Evolutionary conservation across 2,113 vertebrate species (phyloP), one percentile per base, ranked within the genome.

Genomic region (Xyrauchen texanus): DNA sequence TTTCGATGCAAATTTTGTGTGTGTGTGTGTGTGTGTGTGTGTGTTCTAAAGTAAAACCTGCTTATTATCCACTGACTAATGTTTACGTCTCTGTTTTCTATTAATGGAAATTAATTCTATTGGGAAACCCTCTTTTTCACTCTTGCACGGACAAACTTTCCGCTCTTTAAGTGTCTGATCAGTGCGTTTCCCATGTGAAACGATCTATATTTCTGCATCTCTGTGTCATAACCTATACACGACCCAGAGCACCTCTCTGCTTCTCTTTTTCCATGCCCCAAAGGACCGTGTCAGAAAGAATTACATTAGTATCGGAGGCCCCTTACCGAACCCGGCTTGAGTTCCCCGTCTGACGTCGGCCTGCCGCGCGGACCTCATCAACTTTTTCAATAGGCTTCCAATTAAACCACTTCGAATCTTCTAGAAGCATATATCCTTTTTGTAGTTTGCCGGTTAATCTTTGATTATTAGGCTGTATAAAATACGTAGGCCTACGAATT

Each of bases 241-340:
- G 34, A 47, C 66, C 21, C 64, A 60, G 47, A 78, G 76, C 63
- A 78, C 80, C 79, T 77, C 85, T 90, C 87, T 76, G 87, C 86
- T 86, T 88, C 87, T 76, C 88, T 88, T 87, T 90, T 87, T 90
- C 88, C 86, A 90, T 87, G 89, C 90, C 91, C 90, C 89, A 92
- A 86, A 92, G 91, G 90, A 88, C 88, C 90, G 91, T 93, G 92
- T 93, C 91, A 92, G 89, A 91, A 90, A 90, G 89, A 91, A 93
- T 92, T 91, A 92, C 92, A 93, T 93, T 90, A 92, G 47, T 51
- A 85, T 83, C 85, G 84, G 51, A 49, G 68, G 72, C 72, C 61
- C 63, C 61, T 83, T 45, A 55, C 72, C 12, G 57, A 63, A 44
- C 64, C 51, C 21, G n/a, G 53, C 53, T 34, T 34, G 21, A 34